Evolutionary conservation across 2,797 vertebrate genomes (phyloP).

Genomic region (Kryptopterus vitreolus): DNA sequence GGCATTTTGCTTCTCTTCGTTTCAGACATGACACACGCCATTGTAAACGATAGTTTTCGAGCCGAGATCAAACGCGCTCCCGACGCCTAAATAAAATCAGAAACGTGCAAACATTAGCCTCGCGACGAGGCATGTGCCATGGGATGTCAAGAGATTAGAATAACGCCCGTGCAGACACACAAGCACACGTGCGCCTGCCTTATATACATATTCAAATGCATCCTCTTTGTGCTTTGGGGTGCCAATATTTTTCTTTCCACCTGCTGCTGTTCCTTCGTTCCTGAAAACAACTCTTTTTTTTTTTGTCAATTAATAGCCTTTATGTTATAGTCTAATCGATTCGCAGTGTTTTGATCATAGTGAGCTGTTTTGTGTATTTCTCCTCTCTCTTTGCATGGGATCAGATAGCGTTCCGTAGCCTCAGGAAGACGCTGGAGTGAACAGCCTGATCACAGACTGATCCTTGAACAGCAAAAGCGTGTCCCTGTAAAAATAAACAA

Average conservation of each 20-base stretch:
- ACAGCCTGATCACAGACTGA: slow-evolving; percentile 48
- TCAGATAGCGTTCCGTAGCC: neutral
- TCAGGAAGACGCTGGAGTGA: neutral
- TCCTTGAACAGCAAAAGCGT: slow-evolving; percentile 72
- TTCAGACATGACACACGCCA: slow-evolving; percentile 58
- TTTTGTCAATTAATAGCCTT: too few relatives aligned
- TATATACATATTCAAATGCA: neutral
- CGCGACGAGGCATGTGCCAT: slow-evolving; percentile 42
- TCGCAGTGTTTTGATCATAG: neutral
- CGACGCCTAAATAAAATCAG: slow-evolving; percentile 56
- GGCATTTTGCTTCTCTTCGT: slow-evolving; percentile 56
- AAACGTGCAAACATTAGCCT: slow-evolving; percentile 48
- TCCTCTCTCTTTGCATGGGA: neutral
- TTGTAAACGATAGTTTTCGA: slow-evolving; percentile 59
- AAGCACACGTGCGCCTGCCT: slow-evolving; percentile 30
- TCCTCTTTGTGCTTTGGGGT: neutral
- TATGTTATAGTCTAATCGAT: neutral
- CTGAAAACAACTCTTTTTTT: too few relatives aligned
- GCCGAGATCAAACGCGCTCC: slow-evolving; percentile 56
- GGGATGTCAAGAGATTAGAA: slow-evolving; percentile 49
- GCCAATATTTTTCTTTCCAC: slow-evolving; percentile 25
- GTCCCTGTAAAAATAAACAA: slow-evolving; percentile 90
- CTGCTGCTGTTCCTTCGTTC: slow-evolving; percentile 18
- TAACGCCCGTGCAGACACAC: neutral
- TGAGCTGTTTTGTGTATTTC: neutral